Evolutionary conservation across 2,888 invertebrate genomes (phyloP).

Genomic region (Reticulitermes lucifugus): DNA sequence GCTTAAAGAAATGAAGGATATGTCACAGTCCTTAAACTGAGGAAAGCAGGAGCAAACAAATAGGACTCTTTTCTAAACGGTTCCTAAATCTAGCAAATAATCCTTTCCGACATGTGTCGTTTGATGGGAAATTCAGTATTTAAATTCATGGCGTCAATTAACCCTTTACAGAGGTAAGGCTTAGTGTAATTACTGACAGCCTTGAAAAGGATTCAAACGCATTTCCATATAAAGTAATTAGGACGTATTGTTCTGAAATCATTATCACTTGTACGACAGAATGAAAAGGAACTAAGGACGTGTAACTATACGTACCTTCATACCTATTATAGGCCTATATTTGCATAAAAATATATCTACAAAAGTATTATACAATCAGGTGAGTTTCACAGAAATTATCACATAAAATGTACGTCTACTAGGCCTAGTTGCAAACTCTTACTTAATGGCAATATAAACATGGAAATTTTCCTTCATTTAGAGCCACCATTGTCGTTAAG

Average conservation of each 20-base stretch:
- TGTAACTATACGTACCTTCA: no score
- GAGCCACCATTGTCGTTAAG: no score
- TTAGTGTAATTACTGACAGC: no score
- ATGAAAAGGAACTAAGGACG: no score
- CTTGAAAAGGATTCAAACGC: not conserved
- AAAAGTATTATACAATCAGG: no score
- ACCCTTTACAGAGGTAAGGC: not conserved
- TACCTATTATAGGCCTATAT: no score
- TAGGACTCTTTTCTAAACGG: not conserved
- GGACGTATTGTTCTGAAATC: not conserved
- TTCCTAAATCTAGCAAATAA: not conserved
- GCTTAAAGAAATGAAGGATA: constrained; percentile 23
- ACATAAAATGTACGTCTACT: no score
- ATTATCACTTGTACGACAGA: not conserved
- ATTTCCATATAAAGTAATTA: not conserved
- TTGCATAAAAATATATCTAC: no score
- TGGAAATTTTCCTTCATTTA: no score
- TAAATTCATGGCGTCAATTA: not conserved
- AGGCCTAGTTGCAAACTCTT: no score
- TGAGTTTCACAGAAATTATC: no score
- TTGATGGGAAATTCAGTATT: not conserved
- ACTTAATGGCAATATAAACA: no score
- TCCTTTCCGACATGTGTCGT: not conserved
- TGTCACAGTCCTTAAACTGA: not conserved
- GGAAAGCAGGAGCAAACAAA: not conserved